These are phyloP conservation scores for Paradoxurus hermaphroditus DNA, from an alignment of 2,113 vertebrate genomes.

Conservation along the genomic window DNA sequence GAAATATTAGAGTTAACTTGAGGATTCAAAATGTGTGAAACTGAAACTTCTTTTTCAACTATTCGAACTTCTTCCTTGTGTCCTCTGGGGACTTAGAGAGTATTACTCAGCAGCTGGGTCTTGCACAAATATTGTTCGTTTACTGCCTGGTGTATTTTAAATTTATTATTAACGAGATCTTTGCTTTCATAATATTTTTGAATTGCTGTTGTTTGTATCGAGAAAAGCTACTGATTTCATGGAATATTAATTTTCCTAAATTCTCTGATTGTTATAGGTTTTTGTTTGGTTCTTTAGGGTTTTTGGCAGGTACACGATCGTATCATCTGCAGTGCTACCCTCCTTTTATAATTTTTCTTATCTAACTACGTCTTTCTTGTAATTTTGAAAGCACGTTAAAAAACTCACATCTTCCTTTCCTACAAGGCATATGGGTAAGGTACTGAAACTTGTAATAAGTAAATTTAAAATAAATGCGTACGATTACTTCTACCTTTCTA, in stretches of 20 bases:
- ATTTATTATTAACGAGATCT: not conserved
- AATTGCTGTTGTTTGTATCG: not conserved
- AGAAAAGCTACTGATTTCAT: not conserved
- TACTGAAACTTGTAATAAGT: not conserved
- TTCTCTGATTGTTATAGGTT: not conserved
- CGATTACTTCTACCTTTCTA: slow-evolving; percentile 12
- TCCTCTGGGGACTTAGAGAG: not conserved
- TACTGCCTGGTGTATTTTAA: not conserved
- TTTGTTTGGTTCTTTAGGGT: not conserved
- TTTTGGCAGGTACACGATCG: not conserved
- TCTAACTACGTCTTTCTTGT: not conserved
- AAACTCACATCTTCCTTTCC: not conserved
- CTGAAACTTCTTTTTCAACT: not conserved
- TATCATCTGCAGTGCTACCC: not conserved
- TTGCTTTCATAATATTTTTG: not conserved
- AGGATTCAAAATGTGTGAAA: not conserved
- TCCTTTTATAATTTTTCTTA: not conserved
- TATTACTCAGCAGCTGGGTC: not conserved
- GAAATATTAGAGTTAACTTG: slow-evolving; percentile 23
- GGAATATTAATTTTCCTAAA: not conserved
- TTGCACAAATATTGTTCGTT: not conserved
- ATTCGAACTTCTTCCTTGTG: not conserved
- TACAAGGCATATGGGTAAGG: slow-evolving; percentile 23
- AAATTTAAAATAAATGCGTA: slow-evolving; percentile 10
- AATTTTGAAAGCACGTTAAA: slow-evolving; percentile 33